These are phyloP conservation scores for Polyodon spathula DNA, from an alignment of 2,113 vertebrate genomes.

Conservation along the genomic window DNA sequence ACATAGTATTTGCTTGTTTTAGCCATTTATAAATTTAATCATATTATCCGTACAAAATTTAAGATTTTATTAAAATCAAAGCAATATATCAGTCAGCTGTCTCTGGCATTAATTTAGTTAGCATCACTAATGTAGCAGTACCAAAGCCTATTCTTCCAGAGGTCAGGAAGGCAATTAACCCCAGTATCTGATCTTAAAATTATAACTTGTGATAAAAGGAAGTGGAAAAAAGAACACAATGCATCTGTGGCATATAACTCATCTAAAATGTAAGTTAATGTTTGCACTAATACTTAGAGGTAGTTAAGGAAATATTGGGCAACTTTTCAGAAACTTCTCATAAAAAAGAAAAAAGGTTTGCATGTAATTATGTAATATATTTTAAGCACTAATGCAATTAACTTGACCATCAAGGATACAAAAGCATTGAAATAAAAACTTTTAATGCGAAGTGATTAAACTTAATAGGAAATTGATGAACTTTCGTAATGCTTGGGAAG, in stretches of 20 bases:
- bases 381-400: too few species aligned
- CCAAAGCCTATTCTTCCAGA: background rate
- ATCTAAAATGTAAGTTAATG: background rate
- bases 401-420: too few species aligned
- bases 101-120: background rate
- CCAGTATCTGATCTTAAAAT: slow-evolving; percentile 1
- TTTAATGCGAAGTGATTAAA: too few species aligned
- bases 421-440: too few species aligned
- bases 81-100: background rate
- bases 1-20: background rate
- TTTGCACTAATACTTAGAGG: background rate
- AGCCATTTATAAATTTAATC: background rate
- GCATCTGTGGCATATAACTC: background rate
- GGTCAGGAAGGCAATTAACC: slow-evolving; percentile 6
- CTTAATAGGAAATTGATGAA: too few species aligned
- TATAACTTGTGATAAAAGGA: background rate
- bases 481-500: too few species aligned
- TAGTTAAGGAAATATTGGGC: slow-evolving; percentile 1
- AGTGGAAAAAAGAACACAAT: background rate
- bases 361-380: background rate
- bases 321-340: background rate
- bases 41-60: background rate
- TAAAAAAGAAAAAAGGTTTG: background rate
- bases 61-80: slow-evolving; percentile 3
- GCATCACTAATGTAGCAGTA: slow-evolving; percentile 2